Conservation (phyloP, 2,888 invertebrate species). For the Tachina grossa region DNA sequence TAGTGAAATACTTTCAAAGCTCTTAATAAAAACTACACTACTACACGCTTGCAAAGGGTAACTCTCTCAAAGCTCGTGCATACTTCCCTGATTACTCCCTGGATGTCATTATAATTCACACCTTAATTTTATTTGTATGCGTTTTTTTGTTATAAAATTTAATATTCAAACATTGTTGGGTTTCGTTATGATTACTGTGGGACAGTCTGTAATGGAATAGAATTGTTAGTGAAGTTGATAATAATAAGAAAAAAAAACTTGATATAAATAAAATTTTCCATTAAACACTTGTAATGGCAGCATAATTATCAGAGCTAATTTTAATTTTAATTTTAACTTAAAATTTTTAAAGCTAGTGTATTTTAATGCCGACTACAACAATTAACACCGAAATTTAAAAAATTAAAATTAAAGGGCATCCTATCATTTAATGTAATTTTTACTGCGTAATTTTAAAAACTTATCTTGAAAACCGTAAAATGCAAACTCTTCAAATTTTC, state of each 20-base stretch:
- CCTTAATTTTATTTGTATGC: constrained; percentile 5
- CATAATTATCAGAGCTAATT: no score
- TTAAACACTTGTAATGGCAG: no score
- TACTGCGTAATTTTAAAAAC: no score
- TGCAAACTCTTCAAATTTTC: no score
- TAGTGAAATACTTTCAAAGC: constrained; percentile 44
- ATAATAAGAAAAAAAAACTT: not conserved
- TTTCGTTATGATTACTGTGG: not conserved
- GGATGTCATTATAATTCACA: constrained; percentile 35
- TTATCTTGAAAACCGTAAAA: no score
- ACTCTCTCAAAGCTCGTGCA: not conserved
- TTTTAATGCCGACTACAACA: no score
- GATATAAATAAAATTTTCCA: not conserved
- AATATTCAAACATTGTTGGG: constrained; percentile 22
- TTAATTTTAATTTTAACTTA: no score
- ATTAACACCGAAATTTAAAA: no score
- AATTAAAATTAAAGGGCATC: no score
- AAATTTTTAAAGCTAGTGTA: no score
- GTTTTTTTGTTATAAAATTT: not conserved
- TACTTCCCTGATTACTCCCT: not conserved
- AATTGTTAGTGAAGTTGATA: not conserved
- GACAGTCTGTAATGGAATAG: not conserved
- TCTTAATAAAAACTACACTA: constrained; percentile 16
- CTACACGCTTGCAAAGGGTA: not conserved
- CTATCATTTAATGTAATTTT: no score